A percentile compares a stretch with the other conserved stretches of the same genome.
These are phyloP conservation scores for Pomatorhinus ruficollis DNA, from an alignment of 2,113 vertebrate species.

Conservation along the genomic window DNA sequence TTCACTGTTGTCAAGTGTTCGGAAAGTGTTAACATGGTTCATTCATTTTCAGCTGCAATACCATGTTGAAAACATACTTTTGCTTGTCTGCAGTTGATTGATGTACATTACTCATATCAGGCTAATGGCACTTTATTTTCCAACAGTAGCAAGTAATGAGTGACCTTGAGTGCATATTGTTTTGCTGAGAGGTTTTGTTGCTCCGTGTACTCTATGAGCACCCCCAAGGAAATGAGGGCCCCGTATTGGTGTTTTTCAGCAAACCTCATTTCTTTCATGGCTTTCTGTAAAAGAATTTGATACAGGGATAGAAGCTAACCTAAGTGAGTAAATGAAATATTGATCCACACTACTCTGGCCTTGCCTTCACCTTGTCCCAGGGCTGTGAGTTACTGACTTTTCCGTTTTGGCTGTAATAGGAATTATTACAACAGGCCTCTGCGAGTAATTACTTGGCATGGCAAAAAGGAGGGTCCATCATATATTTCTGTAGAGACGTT, in stretches of 20 bases:
- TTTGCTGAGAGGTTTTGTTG: constrained; percentile 79
- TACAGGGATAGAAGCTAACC: constrained; percentile 90
- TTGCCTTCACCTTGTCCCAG: constrained; percentile 99
- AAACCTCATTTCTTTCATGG: constrained; percentile 90
- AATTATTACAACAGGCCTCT: constrained; percentile 99
- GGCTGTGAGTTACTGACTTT: constrained; percentile 97
- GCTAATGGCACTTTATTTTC: constrained; percentile 84
- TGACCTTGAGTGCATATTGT: constrained; percentile 85
- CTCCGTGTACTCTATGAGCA: constrained; percentile 73
- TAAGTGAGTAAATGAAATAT: constrained; percentile 99
- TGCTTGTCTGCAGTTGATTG: constrained; percentile 76
- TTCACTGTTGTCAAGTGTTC: constrained; percentile 68
- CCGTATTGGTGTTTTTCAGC: constrained; percentile 84
- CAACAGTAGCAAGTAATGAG: constrained; percentile 83
- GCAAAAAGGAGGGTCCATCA: constrained; percentile 88
- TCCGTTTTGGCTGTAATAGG: constrained; percentile 99
- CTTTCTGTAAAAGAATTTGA: constrained; percentile 93
- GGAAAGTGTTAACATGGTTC: constrained; percentile 69
- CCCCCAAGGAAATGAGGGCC: constrained; percentile 90
- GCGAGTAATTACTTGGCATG: constrained; percentile 98
- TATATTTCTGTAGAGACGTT: constrained; percentile 95
- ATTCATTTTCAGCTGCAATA: constrained; percentile 74
- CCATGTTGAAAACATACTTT: constrained; percentile 72
- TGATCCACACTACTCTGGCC: constrained; percentile 95
- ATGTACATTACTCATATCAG: constrained; percentile 80